Base-by-base conservation (phyloP, 2,888 invertebrate species). In the Schizaphis graminum region DNA sequence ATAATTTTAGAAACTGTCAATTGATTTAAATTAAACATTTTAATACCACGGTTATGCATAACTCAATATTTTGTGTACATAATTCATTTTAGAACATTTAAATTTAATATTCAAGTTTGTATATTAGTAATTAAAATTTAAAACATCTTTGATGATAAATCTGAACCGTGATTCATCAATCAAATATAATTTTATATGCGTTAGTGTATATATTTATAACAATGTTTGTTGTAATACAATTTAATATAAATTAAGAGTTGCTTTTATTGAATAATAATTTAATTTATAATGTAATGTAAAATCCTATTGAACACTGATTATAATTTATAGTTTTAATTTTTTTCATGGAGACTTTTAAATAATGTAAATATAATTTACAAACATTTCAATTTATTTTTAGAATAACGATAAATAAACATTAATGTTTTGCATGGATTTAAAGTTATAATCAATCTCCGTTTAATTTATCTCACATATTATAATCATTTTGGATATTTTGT, bases 91-190 rank as follows among this genome's bases (percentile, higher is more conserved):
- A 56, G 44, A 85, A 85, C 85, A 57, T 56, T 44, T 41, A 8
- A 56, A 56, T 91, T 91, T 41, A 84, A 91, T 91, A 56, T 91
- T 11, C 28, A 56, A 44, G 56, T 91, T 85, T 56, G 91, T 91
- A n/a, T 44, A 85, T 41, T n/a, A 56, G 56, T 85, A 91, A 91
- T 91, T 85, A 56, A 85, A 91, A 85, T 44, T 85, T 91, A 56
- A 85, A 91, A 56, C 84, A 91, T 85, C 84, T 91, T 91, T 85
- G 84, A 85, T 56, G 84, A 91, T 56, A 85, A 85, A 91, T 91
- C 41, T n/a, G 84, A 44, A 91, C 10, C 44, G 56, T 56, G 44
- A 44, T 56, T 91, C 28, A 91, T 84, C 44, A 91, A 91, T 85
- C 56, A 85, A 85, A 44, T 89, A 57, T 77, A 49, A 56, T 56